A percentile compares a stretch with the other conserved stretches of the same genome.
Evolutionary conservation across 2,113 vertebrate species (phyloP).

Genomic region (Picathartes gymnocephalus): DNA sequence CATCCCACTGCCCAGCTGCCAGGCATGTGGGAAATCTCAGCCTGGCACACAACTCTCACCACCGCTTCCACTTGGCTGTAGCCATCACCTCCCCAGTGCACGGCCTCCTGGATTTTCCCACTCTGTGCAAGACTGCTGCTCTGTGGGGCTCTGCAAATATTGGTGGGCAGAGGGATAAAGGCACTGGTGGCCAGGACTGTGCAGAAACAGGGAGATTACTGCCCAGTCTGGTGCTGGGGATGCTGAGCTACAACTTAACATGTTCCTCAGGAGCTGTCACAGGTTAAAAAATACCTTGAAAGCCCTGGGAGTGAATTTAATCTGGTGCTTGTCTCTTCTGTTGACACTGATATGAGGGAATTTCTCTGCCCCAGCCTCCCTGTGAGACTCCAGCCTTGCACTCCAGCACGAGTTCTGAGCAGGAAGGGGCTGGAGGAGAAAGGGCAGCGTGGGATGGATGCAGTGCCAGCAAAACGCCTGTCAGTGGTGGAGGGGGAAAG

Average conservation of each 20-base stretch:
- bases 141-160: background rate
- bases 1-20: background rate
- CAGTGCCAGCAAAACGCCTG: background rate
- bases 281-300: background rate
- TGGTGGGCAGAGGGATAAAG: background rate
- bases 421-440: background rate
- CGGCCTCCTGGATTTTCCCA: background rate
- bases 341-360: background rate
- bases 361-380: background rate
- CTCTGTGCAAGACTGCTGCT: background rate
- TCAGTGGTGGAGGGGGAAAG: background rate
- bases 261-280: background rate
- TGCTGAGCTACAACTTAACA: background rate
- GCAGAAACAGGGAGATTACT: background rate
- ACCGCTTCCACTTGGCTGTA: background rate
- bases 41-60: background rate
- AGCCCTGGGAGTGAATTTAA: background rate
- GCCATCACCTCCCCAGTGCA: background rate
- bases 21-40: background rate
- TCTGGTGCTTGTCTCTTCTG: background rate
- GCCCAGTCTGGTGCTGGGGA: background rate
- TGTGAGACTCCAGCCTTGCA: rapidly evolving
- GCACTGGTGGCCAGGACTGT: background rate
- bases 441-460: rapidly evolving
- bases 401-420: background rate